Percentiles rank a stretch among this genome's conserved stretches.
Conservation (phyloP, 2,888 invertebrate genomes). For the Tromatobia lineatoria region DNA sequence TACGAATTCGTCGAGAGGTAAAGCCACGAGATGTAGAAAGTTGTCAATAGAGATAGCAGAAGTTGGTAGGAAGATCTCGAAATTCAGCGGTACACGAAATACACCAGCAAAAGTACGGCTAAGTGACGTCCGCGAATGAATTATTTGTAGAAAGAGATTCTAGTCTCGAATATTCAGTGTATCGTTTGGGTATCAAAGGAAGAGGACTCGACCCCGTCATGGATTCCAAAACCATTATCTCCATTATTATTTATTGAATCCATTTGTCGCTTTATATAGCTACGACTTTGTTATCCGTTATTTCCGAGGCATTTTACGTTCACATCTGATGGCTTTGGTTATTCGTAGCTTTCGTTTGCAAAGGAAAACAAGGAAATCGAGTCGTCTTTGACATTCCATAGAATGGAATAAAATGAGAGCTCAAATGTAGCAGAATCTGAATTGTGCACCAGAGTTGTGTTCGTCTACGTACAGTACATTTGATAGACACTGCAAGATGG, state of each 20-base stretch:
- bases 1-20: not conserved
- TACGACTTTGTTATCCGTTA: not conserved
- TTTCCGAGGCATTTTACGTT: not conserved
- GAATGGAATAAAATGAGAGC: slow-evolving; percentile 9
- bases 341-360: not conserved
- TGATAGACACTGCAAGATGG: slow-evolving; percentile 36
- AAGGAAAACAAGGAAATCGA: slow-evolving; percentile 5
- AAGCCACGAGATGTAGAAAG: not conserved
- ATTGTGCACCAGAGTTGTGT: not conserved
- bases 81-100: slow-evolving; percentile 7
- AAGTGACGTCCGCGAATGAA: slow-evolving; percentile 56
- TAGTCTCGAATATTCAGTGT: not conserved
- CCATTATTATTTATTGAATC: slow-evolving; percentile 3
- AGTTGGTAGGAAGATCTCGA: not conserved
- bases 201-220: not conserved
- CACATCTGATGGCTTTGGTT: not conserved
- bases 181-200: slow-evolving; percentile 20
- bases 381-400: slow-evolving; percentile 6
- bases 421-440: slow-evolving; percentile 6
- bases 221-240: not conserved
- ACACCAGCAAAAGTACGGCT: slow-evolving; percentile 27
- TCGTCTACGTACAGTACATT: not conserved
- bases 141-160: slow-evolving; percentile 43
- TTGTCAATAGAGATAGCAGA: slow-evolving; percentile 13
- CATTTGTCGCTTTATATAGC: not conserved